A percentile compares a stretch with the other conserved stretches of the same genome.
Conservation (phyloP, 2,888 invertebrate genomes). For the Microchrysa polita region DNA sequence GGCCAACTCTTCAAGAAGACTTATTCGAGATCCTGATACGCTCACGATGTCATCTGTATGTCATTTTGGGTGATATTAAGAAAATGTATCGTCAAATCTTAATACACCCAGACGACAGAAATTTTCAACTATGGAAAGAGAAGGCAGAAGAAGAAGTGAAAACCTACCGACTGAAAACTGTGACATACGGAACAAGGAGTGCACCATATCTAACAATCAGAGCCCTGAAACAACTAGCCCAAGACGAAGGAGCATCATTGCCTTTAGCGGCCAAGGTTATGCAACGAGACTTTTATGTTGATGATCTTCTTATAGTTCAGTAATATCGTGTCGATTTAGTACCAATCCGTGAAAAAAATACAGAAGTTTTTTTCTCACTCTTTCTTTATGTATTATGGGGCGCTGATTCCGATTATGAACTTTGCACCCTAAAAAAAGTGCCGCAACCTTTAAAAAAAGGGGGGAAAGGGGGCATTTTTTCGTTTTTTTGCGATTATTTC, state of each 20-base stretch:
- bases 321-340: no score
- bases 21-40: neutral
- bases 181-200: neutral
- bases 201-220: neutral
- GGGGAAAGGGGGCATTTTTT: no score
- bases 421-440: no score
- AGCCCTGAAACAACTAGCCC: neutral
- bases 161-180: neutral
- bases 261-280: conserved; percentile 48
- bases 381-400: no score
- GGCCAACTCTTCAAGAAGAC: neutral
- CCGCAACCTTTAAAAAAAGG: no score
- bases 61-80: neutral
- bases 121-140: neutral
- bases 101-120: neutral
- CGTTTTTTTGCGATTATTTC: no score
- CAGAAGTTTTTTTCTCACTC: no score
- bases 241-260: neutral
- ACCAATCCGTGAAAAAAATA: no score
- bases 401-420: no score
- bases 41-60: neutral
- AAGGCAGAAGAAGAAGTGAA: neutral
- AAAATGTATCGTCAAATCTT: conserved; percentile 7
- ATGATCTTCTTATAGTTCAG: neutral
- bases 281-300: conserved; percentile 51